Conservation (phyloP, 2,888 invertebrate genomes). For the Rotaria macrura region DNA sequence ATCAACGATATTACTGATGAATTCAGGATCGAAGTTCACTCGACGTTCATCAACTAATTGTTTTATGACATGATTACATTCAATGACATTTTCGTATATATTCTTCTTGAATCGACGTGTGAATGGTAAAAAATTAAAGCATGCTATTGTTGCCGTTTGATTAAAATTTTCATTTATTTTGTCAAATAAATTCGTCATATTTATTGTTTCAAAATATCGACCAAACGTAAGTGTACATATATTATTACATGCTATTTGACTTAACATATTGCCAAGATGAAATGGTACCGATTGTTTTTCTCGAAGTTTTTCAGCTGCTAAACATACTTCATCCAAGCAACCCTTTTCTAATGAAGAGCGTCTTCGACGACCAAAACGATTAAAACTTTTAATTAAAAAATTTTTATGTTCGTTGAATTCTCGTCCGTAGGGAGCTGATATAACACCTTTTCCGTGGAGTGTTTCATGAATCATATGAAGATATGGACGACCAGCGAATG, state of each 20-base stretch:
- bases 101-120: constrained; percentile 23
- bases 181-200: constrained; percentile 20
- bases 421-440: constrained; percentile 24
- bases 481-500: constrained; percentile 31
- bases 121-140: constrained; percentile 32
- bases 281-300: not conserved
- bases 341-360: constrained; percentile 21
- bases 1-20: not conserved
- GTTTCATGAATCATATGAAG: constrained; percentile 30
- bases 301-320: constrained; percentile 19
- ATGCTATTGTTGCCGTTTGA: constrained; percentile 26
- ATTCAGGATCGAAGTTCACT: constrained; percentile 14
- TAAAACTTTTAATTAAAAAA: constrained; percentile 24
- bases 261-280: not conserved
- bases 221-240: constrained; percentile 31
- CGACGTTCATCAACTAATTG: constrained; percentile 24
- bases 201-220: constrained; percentile 18
- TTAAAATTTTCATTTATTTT: constrained; percentile 32
- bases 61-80: constrained; percentile 22
- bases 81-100: constrained; percentile 23
- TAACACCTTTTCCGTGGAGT: constrained; percentile 31
- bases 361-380: constrained; percentile 28
- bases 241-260: constrained; percentile 31
- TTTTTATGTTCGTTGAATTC: constrained; percentile 29
- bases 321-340: constrained; percentile 22